Conservation (phyloP, 2,797 vertebrate genomes). For the Scolopax rusticola region DNA sequence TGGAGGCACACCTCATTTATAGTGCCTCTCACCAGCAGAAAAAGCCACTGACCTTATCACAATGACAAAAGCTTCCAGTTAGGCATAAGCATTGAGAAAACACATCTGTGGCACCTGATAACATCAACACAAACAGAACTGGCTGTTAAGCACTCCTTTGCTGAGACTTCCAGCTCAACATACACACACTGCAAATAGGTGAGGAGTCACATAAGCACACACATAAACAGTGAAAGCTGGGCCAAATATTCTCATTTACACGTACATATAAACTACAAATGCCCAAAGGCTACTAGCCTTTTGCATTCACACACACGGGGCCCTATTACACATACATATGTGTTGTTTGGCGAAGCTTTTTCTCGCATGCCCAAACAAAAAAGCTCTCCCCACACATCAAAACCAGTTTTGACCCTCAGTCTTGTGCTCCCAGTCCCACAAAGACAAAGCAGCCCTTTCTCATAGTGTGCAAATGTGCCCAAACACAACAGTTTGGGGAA, state of each 20-base stretch:
- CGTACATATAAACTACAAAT: neutral
- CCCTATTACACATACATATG: neutral
- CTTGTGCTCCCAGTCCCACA: neutral
- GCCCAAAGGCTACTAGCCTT: neutral
- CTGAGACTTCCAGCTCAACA: neutral
- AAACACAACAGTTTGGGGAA: neutral
- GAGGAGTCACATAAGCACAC: neutral
- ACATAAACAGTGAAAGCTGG: neutral
- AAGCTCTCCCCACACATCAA: neutral
- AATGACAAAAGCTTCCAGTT: neutral
- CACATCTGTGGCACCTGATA: neutral
- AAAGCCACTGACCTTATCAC: neutral
- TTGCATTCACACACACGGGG: neutral
- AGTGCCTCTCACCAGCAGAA: neutral
- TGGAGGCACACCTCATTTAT: neutral
- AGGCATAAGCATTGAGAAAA: neutral
- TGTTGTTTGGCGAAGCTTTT: neutral
- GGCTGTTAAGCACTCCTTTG: neutral
- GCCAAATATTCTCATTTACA: neutral
- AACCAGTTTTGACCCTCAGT: neutral
- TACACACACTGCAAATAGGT: too few species aligned
- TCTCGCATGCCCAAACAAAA: neutral
- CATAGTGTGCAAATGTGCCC: rapidly evolving
- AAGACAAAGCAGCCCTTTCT: neutral
- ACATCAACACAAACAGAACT: neutral